phyloP scores from a whole-genome alignment of 2,113 vertebrate genomes.

The Pyxicephalus adspersus region DNA sequence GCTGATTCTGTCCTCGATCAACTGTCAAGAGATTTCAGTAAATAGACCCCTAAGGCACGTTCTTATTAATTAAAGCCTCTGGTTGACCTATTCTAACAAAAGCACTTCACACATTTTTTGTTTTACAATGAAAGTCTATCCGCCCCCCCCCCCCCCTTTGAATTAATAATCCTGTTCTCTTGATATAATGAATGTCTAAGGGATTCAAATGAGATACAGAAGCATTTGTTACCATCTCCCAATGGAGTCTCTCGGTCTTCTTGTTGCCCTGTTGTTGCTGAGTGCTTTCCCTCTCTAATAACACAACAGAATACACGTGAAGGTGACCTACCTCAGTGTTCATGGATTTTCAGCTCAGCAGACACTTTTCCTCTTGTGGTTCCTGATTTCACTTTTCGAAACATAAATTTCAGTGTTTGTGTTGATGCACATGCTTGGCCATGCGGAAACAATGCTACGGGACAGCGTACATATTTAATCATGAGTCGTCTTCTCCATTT shows the following conservation, averaged over 20 bases:
- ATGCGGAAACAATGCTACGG: conserved; percentile 16
- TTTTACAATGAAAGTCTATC: conserved; percentile 18
- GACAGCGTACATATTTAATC: conserved; percentile 18
- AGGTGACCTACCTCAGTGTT: conserved; percentile 45
- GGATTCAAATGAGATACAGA: conserved; percentile 55
- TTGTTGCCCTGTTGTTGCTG: conserved; percentile 39
- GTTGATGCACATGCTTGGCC: neutral
- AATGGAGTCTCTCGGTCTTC: conserved; percentile 6
- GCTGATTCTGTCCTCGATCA: conserved; percentile 10
- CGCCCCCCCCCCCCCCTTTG: neutral
- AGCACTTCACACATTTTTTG: conserved; percentile 41
- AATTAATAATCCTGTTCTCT: conserved; percentile 49
- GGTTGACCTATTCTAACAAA: conserved; percentile 46
- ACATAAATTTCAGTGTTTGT: conserved; percentile 25
- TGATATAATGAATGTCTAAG: conserved; percentile 56
- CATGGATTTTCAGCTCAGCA: neutral
- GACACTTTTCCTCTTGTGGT: conserved; percentile 14
- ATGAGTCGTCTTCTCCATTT: neutral
- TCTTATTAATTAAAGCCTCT: conserved; percentile 42
- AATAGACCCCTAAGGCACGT: conserved; percentile 28
- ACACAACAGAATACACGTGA: conserved; percentile 2
- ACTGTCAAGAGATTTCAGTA: conserved; percentile 26
- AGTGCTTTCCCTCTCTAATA: conserved; percentile 33
- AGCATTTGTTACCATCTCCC: conserved; percentile 48
- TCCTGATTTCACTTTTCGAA: conserved; percentile 1